Conservation (phyloP, 2,888 invertebrate genomes). For the Spilarctia lutea region DNA sequence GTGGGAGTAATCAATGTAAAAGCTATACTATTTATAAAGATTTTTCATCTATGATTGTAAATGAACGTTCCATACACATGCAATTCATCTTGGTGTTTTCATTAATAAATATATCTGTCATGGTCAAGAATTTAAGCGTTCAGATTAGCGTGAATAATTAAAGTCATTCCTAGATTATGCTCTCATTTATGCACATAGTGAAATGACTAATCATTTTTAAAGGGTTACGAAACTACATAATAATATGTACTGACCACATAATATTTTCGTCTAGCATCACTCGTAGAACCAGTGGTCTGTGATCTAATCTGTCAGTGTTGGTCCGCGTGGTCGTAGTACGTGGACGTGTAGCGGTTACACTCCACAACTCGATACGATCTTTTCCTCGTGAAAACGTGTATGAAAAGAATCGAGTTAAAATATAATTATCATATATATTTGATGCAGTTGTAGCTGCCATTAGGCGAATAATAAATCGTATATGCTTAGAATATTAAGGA, state of each 20-base stretch:
- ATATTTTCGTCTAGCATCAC: background rate
- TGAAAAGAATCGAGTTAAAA: constrained; percentile 24
- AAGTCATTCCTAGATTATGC: background rate
- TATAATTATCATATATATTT: background rate
- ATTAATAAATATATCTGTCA: background rate
- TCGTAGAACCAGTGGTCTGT: constrained; percentile 21
- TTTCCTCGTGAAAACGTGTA: constrained; percentile 53
- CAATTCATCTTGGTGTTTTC: background rate
- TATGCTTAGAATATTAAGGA: constrained; percentile 74
- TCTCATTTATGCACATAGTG: background rate
- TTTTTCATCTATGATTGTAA: background rate
- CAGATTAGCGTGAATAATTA: background rate
- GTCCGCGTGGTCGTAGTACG: constrained; percentile 67
- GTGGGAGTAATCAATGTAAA: background rate
- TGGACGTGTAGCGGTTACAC: constrained; percentile 71
- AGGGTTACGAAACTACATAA: constrained; percentile 3
- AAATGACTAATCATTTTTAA: background rate
- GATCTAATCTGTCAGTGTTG: constrained; percentile 68
- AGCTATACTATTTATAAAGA: background rate
- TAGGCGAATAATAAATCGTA: constrained; percentile 32
- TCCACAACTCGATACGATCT: constrained; percentile 57
- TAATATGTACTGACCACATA: background rate
- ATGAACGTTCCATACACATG: background rate
- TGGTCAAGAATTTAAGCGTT: background rate
- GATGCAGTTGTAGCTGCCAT: background rate